Evolutionary conservation across 2,888 invertebrate species (phyloP).

Genomic region (Gasteruption jaculator): DNA sequence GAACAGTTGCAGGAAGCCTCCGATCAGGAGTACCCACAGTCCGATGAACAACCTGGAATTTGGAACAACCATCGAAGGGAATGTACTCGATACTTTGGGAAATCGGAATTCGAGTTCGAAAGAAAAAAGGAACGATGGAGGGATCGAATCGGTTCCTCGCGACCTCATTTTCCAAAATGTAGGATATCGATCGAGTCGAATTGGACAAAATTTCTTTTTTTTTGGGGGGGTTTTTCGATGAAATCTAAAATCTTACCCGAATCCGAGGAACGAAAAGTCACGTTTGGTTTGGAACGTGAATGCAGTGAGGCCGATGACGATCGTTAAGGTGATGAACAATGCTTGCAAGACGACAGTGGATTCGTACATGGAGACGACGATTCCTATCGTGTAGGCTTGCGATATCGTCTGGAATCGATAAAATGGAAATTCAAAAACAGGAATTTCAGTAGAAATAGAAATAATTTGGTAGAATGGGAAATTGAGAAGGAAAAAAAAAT

Average conservation of each 20-base stretch:
- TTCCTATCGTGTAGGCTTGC: constrained; percentile 74
- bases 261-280: constrained; percentile 76
- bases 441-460: background rate
- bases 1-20: constrained; percentile 71
- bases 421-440: too few species aligned
- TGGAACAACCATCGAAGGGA: too few species aligned
- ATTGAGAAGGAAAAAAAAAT: too few species aligned
- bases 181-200: too few species aligned
- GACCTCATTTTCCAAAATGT: too few species aligned
- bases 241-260: too few species aligned
- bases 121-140: too few species aligned
- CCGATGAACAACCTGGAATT: constrained; percentile 64
- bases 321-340: constrained; percentile 68
- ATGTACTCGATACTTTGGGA: background rate
- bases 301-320: constrained; percentile 70
- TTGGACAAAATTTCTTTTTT: too few species aligned
- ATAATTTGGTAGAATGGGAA: background rate
- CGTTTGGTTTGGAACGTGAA: constrained; percentile 82
- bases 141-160: too few species aligned
- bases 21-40: constrained; percentile 65
- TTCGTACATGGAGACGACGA: constrained; percentile 75
- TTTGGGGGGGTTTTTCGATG: too few species aligned
- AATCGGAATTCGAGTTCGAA: constrained; percentile 10
- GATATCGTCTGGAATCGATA: constrained; percentile 65
- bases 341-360: constrained; percentile 74